Evolutionary conservation across 53 echinoderm and acorn worm genomes (phyloP).

Genomic region (Actinopyga echinites): DNA sequence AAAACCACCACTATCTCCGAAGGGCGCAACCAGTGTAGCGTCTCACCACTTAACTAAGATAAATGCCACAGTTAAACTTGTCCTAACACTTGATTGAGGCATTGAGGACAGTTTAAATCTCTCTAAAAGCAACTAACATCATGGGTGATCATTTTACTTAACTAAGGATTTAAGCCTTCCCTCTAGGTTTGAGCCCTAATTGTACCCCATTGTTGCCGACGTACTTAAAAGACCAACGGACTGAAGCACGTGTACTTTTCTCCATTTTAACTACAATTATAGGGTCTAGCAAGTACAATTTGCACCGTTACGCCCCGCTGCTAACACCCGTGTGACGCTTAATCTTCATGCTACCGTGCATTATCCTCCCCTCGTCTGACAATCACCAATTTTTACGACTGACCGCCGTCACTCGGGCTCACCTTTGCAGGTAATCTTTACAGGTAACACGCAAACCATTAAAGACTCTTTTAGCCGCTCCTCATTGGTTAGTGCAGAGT

Average conservation of each 20-base stretch:
- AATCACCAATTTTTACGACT: neutral
- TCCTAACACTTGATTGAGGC: no score
- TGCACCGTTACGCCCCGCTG: constrained; percentile 34
- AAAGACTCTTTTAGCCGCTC: neutral
- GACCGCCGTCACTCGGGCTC: constrained; percentile 14
- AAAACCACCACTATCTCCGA: no score
- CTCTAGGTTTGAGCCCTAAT: no score
- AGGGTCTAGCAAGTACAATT: neutral
- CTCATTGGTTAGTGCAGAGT: neutral
- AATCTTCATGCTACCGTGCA: neutral
- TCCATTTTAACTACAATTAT: neutral
- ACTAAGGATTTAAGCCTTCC: no score
- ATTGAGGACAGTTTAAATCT: no score
- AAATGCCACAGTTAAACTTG: no score
- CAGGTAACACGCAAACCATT: constrained; percentile 12
- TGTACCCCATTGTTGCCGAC: no score
- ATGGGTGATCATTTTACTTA: no score
- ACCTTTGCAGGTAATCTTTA: constrained; percentile 4
- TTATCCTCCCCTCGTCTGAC: neutral
- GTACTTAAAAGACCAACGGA: no score
- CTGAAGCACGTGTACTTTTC: neutral
- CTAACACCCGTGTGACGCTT: neutral
- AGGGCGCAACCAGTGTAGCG: no score
- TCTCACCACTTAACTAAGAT: no score
- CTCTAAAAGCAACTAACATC: no score